Base-by-base conservation (phyloP, 2,113 vertebrate species). In the Hemibagrus wyckioides region DNA sequence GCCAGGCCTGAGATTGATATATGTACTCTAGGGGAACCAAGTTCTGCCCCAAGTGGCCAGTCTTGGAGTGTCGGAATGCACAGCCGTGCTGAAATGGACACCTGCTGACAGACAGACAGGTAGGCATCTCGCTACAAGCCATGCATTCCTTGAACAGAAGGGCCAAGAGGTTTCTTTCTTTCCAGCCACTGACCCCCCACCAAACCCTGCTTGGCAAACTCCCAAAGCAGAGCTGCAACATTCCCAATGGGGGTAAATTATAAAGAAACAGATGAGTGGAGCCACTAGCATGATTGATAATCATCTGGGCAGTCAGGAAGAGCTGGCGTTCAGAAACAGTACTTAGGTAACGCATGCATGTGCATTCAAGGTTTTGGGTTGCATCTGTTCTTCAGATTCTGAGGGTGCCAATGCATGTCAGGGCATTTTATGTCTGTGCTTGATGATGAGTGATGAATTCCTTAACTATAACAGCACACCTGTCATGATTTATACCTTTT, bases 231-330 rank as follows among this genome's bases (percentile, higher is more conserved):
- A 75, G 88, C 30, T 88, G 90, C 92, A 91, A 93, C 92, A 92
- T 94, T 92, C 91, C 84, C 84, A 52, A 59, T 15, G 4, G 56
- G 77, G 65, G 73, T 89, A 91, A 91, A 93, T 88, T 88, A 91
- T 89, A 92, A 92, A 85, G 90, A 87, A 92, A 91, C 89, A 91
- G 91, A 92, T 92, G 91, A 91, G 91, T 90, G 81, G 82, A 88
- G 82, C 88, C 89, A 90, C 63, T 61, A 79, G 84, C 23, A 39
- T 41, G 84, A 73, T 41, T 86, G 67, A 82, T 88, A 81, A 79
- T 89, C 71, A 83, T 77, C 39, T 33, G 30, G 59, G 17, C 80
- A 86, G 67, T 82, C 39, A 86, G 84, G 14, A 76, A 76, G 52
- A 85, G 36, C 41, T 85, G 21, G 57, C 30, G 63, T 77, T 82